A percentile compares a stretch with the other conserved stretches of the same genome.
phyloP scores from a whole-genome alignment of 2,888 invertebrate genomes.

The Noctua janthina region DNA sequence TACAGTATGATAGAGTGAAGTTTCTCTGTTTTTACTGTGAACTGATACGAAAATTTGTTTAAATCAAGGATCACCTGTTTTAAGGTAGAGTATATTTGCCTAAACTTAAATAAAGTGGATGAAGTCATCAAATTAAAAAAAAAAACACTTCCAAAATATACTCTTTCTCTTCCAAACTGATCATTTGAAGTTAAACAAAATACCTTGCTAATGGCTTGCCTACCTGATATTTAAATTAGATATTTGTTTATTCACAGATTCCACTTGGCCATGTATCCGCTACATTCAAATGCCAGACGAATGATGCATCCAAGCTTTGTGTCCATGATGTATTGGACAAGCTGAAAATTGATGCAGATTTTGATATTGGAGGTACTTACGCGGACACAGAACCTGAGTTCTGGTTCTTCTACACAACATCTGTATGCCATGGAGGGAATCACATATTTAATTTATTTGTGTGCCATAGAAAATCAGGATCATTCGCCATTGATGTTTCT shows the following conservation, averaged over 20 bases:
- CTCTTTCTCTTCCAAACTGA: background rate
- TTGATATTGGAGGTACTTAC: constrained; percentile 84
- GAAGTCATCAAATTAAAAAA: no score
- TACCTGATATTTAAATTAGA: background rate
- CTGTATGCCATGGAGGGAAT: constrained; percentile 75
- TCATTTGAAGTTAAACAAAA: background rate
- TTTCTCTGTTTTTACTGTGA: background rate
- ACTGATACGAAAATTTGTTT: background rate
- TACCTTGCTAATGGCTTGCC: background rate
- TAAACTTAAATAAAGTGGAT: background rate
- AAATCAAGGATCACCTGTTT: background rate
- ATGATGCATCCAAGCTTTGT: constrained; percentile 75
- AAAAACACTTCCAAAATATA: no score
- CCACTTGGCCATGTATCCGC: constrained; percentile 70
- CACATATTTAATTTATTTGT: constrained; percentile 82
- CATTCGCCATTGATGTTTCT: constrained; percentile 76
- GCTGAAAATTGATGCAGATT: constrained; percentile 70
- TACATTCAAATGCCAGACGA: constrained; percentile 74
- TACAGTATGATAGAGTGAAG: background rate
- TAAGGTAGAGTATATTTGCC: no score
- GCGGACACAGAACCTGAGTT: constrained; percentile 74
- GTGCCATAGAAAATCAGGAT: constrained; percentile 75
- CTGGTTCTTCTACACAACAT: constrained; percentile 82
- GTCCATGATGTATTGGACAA: constrained; percentile 75
- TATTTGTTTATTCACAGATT: constrained; percentile 69